Percentiles rank a stretch among this genome's conserved stretches.
Conservation (phyloP, 2,113 vertebrate genomes). For the Mormyrus iriodes region DNA sequence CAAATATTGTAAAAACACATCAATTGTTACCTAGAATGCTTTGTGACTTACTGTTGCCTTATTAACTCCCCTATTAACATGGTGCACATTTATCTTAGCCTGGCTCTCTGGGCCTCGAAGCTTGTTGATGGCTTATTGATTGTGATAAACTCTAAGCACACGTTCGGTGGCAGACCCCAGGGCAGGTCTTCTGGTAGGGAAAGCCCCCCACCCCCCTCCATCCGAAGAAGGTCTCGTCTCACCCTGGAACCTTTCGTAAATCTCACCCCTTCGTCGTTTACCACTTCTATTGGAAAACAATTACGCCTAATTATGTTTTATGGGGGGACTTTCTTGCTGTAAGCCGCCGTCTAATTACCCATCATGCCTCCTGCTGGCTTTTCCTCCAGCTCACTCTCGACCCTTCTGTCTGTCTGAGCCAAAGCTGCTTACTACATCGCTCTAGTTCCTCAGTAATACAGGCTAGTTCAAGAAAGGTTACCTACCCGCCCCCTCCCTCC, state of each 20-base stretch:
- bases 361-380: conserved; percentile 14
- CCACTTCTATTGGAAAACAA: conserved; percentile 59
- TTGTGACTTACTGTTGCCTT: neutral
- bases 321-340: conserved; percentile 38
- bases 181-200: neutral
- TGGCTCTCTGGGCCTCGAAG: neutral
- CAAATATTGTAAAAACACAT: neutral
- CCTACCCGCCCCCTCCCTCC: neutral
- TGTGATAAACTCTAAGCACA: neutral
- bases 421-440: neutral
- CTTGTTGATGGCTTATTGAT: conserved; percentile 6
- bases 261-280: conserved; percentile 49
- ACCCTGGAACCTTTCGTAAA: conserved; percentile 32
- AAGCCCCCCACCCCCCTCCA: too few species aligned
- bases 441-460: neutral
- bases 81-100: neutral
- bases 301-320: conserved; percentile 60
- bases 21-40: neutral
- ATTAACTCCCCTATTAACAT: neutral
- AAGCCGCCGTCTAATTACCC: conserved; percentile 49
- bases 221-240: neutral
- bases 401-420: neutral
- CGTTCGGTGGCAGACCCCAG: neutral
- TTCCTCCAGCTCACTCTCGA: neutral
- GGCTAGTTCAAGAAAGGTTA: neutral